A percentile compares a stretch with the other conserved stretches of the same genome.
Evolutionary conservation across 2,888 invertebrate genomes (phyloP).

Genomic region (Lathronympha strigana): DNA sequence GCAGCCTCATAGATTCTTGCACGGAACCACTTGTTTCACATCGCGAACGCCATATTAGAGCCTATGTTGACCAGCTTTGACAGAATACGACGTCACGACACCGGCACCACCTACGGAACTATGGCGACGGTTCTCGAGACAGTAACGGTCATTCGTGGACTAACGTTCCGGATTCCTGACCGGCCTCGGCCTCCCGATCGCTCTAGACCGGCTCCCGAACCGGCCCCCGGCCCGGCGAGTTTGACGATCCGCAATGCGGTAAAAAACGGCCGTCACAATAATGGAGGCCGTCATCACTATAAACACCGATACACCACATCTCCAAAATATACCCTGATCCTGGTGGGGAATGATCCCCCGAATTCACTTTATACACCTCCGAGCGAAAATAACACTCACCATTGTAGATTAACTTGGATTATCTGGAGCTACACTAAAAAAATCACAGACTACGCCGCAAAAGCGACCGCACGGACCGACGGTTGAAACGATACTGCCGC

Average conservation of each 20-base stretch:
- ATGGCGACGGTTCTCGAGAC: conserved; percentile 74
- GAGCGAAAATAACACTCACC: conserved; percentile 82
- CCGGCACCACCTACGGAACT: conserved; percentile 75
- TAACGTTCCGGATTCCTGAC: conserved; percentile 18
- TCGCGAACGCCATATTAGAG: conserved; percentile 58
- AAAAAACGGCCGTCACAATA: conserved; percentile 84
- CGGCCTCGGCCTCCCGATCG: conserved; percentile 43
- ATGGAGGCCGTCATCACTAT: conserved; percentile 83
- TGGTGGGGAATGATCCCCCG: conserved; percentile 59
- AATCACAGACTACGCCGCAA: conserved; percentile 84
- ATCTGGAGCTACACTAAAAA: conserved; percentile 84
- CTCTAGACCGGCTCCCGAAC: conserved; percentile 48
- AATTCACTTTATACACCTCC: conserved; percentile 73
- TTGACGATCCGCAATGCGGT: conserved; percentile 81
- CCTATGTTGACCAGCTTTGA: conserved; percentile 59
- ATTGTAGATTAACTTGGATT: conserved; percentile 85
- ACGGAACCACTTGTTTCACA: conserved; percentile 61
- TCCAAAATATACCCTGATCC: conserved; percentile 73
- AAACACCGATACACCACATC: conserved; percentile 79
- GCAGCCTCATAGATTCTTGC: conserved; percentile 51
- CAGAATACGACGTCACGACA: conserved; percentile 65
- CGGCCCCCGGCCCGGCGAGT: conserved; percentile 55
- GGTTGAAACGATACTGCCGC: conserved; percentile 85
- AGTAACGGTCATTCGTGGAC: conserved; percentile 52
- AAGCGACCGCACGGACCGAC: conserved; percentile 83